Conservation (phyloP, 53 echinoderm and acorn worm genomes). For the Apostichopus leukothele region DNA sequence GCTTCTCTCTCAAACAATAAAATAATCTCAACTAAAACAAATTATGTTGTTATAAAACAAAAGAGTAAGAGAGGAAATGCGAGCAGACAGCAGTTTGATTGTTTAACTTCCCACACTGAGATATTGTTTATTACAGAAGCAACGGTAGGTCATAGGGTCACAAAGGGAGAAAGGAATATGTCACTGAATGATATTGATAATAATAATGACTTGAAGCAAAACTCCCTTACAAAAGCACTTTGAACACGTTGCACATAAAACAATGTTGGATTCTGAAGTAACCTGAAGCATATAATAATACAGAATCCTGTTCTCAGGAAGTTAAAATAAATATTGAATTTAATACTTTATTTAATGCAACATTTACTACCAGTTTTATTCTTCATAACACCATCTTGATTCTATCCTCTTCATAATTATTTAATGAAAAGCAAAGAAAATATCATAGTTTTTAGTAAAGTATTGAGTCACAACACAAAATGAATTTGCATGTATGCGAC, state of each 20-base stretch:
- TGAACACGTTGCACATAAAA: slow-evolving; percentile 36
- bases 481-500: neutral
- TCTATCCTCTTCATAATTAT: neutral
- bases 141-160: slow-evolving; percentile 36
- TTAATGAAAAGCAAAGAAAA: neutral
- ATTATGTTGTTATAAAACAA: too few relatives aligned
- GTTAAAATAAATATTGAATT: too few relatives aligned
- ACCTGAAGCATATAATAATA: slow-evolving; percentile 18
- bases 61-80: too few relatives aligned
- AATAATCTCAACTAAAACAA: too few relatives aligned
- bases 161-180: slow-evolving; percentile 10
- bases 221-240: slow-evolving; percentile 37
- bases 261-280: slow-evolving; percentile 4
- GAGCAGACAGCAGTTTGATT: too few relatives aligned
- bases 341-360: neutral
- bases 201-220: neutral
- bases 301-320: neutral
- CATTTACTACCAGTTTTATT: slow-evolving; percentile 14
- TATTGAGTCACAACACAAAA: slow-evolving; percentile 4
- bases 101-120: slow-evolving; percentile 46
- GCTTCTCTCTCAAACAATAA: too few relatives aligned
- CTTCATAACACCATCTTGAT: neutral
- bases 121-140: slow-evolving; percentile 39
- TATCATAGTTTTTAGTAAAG: neutral
- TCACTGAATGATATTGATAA: neutral